These are phyloP conservation scores for Anneissia japonica DNA, from an alignment of 35 echinoderm and acorn worm species.

Conservation along the genomic window DNA sequence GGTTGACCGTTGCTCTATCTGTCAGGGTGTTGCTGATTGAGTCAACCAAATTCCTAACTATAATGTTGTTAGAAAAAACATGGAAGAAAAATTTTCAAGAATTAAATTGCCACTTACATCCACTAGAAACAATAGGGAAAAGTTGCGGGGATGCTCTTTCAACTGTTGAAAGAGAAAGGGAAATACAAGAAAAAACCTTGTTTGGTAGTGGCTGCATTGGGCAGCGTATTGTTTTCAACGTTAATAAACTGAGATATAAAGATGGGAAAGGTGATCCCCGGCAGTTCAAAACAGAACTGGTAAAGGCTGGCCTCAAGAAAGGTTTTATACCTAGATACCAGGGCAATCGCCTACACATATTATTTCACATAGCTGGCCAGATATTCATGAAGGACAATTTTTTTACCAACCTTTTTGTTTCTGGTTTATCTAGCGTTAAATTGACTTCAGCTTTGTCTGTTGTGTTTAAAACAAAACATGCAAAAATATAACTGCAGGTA, in stretches of 20 bases:
- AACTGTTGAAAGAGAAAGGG: slow-evolving; percentile 1
- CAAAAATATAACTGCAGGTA: too few species aligned
- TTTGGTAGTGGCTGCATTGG: slow-evolving; percentile 30
- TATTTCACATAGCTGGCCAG: slow-evolving; percentile 48
- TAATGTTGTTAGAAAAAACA: not conserved
- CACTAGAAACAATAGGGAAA: slow-evolving; percentile 14
- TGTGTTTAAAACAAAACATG: too few species aligned
- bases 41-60: too few species aligned
- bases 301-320: not conserved
- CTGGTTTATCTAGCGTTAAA: too few species aligned
- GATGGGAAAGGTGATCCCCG: slow-evolving; percentile 44
- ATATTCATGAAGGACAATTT: slow-evolving; percentile 9
- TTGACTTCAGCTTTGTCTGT: too few species aligned
- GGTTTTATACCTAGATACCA: slow-evolving; percentile 28
- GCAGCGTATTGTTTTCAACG: slow-evolving; percentile 15
- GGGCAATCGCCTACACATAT: slow-evolving; percentile 30
- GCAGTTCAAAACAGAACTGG: slow-evolving; percentile 15
- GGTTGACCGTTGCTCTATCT: not conserved
- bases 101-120: slow-evolving; percentile 17
- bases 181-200: too few species aligned
- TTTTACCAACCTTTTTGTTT: not conserved
- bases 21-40: too few species aligned
- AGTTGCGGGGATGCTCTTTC: not conserved
- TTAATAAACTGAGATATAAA: slow-evolving; percentile 45
- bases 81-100: slow-evolving; percentile 13